Conservation (phyloP, 2,113 vertebrate genomes). For the Epinephelus cyanopodus region DNA sequence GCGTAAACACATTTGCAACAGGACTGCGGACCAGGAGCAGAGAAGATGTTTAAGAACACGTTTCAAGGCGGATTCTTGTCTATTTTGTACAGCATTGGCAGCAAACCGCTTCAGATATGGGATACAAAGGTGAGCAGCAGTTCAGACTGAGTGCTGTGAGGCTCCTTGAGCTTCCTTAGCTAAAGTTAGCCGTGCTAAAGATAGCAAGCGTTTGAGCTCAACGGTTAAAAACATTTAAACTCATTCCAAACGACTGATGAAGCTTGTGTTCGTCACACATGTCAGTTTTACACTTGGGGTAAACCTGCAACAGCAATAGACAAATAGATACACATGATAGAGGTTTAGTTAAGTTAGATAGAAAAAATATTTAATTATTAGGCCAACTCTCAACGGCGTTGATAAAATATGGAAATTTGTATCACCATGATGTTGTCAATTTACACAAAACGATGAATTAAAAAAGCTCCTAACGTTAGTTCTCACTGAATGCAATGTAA, state of each 20-base stretch:
- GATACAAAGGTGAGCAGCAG: conserved; percentile 90
- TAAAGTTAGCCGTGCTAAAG: conserved; percentile 30
- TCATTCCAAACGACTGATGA: too few relatives aligned
- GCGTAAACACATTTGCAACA: not conserved
- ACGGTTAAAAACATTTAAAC: too few relatives aligned
- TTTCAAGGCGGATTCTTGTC: conserved; percentile 96
- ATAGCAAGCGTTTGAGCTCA: not conserved
- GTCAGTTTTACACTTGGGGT: too few relatives aligned
- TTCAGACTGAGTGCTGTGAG: not conserved
- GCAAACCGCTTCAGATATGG: conserved; percentile 97
- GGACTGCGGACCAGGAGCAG: not conserved
- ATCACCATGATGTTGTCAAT: not conserved
- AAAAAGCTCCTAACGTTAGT: not conserved
- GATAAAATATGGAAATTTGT: not conserved
- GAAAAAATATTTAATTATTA: too few relatives aligned
- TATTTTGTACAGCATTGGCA: conserved; percentile 95
- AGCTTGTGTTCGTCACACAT: not conserved
- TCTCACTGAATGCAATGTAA: not conserved
- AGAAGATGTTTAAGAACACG: conserved; percentile 94
- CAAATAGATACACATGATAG: too few relatives aligned
- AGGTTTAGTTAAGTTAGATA: too few relatives aligned
- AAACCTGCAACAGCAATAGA: not conserved
- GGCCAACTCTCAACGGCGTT: not conserved
- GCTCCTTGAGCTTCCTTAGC: not conserved
- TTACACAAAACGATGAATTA: too few relatives aligned